Base-by-base conservation (phyloP, 2,113 vertebrate genomes). In the Otolemur garnettii region DNA sequence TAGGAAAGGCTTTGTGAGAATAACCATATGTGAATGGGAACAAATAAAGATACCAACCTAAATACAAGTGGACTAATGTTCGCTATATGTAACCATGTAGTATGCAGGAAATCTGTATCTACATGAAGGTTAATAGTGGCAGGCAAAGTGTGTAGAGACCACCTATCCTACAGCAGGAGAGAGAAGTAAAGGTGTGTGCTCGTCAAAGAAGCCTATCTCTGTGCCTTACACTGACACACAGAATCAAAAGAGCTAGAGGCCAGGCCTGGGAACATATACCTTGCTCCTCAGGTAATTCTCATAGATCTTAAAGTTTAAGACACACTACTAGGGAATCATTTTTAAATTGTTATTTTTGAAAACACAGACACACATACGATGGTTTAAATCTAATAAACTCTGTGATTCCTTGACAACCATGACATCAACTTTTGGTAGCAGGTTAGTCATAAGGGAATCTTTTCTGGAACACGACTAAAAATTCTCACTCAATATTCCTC, bases 1-100 rank as follows among this genome's bases (percentile, higher is more conserved):
- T 15, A n/a, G 59, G 62, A 94, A 91, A 84, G 4, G 5, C 71
- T 69, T 68, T 83, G n/a, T 89, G 57, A 93, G 82, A 94, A 91
- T 38, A 94, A 89, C 86, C 14, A 69, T 64, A 15, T 68, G 15
- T 60, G 19, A 87, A 8, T 38, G 72, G 53, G 4, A 38, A 81
- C 59, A 60, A 66, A 71, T 8, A n/a, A 87, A 59, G 21, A 14
- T 55, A 24, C 82, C 85, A 4, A 69, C 60, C 28, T 71, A 81
- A 93, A 89, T 24, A 84, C 75, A 69, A 86, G 45, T 71, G 35
- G 8, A 69, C 14, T 59, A 85, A 30, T 68, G 26, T 26, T 64
- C 21, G n/a, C 17, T 71, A 9, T 85, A 14, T 11, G 28, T 68
- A 87, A 60, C 45, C 35, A 13, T 60, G 50, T 14, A 83, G 2